Conservation (phyloP, 1,140 invertebrate genomes). For the Homalodisca vitripennis region DNA sequence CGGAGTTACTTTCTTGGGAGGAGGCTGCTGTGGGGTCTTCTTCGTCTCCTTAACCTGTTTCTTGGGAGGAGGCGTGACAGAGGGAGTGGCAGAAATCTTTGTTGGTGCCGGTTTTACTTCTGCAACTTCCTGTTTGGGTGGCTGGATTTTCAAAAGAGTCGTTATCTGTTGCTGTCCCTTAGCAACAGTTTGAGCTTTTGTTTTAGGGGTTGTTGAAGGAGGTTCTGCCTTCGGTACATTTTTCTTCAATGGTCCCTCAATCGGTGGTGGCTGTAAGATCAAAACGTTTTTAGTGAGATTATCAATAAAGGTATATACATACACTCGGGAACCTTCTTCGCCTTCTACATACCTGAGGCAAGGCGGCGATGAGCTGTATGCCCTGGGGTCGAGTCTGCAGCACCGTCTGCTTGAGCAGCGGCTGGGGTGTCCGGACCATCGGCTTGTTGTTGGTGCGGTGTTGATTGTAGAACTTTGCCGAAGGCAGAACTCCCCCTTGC, state of each 20-base stretch:
- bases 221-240: slow-evolving; percentile 3
- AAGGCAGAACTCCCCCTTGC: slow-evolving; percentile 33
- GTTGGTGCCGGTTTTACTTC: slow-evolving; percentile 5
- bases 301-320: too few species aligned
- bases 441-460: too few species aligned
- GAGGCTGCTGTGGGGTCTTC: not conserved
- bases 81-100: not conserved
- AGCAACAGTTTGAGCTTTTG: not conserved
- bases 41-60: slow-evolving; percentile 5
- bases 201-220: not conserved
- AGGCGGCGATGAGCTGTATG: slow-evolving; percentile 22
- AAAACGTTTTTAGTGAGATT: too few species aligned
- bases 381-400: slow-evolving; percentile 9
- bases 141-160: slow-evolving; percentile 7
- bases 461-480: slow-evolving; percentile 31
- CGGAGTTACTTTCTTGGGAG: slow-evolving; percentile 6
- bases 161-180: slow-evolving; percentile 27
- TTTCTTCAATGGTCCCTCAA: slow-evolving; percentile 19
- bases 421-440: too few species aligned
- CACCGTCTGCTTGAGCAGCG: slow-evolving; percentile 16
- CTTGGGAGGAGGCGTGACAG: slow-evolving; percentile 36
- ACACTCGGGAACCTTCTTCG: too few species aligned
- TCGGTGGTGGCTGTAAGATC: not conserved
- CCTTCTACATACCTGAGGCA: slow-evolving; percentile 8
- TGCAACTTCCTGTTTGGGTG: not conserved